Evolutionary conservation across 2,113 vertebrate genomes (phyloP), one percentile per base, ranked within the genome.

Genomic region (Centrocercus urophasianus): DNA sequence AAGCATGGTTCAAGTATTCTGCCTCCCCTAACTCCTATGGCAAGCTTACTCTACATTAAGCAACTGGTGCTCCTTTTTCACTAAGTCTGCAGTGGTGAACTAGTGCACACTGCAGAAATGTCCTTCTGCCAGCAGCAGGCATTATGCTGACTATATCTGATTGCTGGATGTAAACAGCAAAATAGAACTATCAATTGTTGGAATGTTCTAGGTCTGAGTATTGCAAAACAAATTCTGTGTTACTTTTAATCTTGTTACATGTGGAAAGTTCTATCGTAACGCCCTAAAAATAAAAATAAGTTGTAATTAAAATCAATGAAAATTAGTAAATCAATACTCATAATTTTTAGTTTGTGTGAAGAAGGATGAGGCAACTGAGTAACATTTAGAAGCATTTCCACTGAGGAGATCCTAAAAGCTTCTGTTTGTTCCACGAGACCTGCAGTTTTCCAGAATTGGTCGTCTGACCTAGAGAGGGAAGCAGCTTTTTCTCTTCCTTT

Each of bases 251-350:
- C 13, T 38, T 27, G 30, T 84, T 5, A 38, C 64, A 22, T 61
- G 85, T 18, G 22, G 22, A 5, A 66, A 77, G 56, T 67, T 71
- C 36, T 77, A 21, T 30, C 30, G 76, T 6, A 65, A 8, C 12
- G 90, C 21, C 22, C 38, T 60, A 80, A 25, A 2, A 6, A 64
- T 36, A 18, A 30, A 56, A 10, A 28, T 10, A 45, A 89, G 64
- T 21, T 57, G 30, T 67, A 89, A 89, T 50, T 74, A 50, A 80
- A 83, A 70, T 14, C 18, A 73, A 73, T 47, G n/a, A 47, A 60
- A 89, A n/a, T 21, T n/a, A 89, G 42, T 34, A 89, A 78, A 84
- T 82, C 47, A 60, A 64, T 56, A 93, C 47, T 13, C 32, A 30
- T 74, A 43, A 71, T 71, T 81, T 45, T 63, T 59, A 34, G 27